Evolutionary conservation across 2,113 vertebrate genomes (phyloP), one percentile per base, ranked within the genome.

Genomic region (Semnornis frantzii): DNA sequence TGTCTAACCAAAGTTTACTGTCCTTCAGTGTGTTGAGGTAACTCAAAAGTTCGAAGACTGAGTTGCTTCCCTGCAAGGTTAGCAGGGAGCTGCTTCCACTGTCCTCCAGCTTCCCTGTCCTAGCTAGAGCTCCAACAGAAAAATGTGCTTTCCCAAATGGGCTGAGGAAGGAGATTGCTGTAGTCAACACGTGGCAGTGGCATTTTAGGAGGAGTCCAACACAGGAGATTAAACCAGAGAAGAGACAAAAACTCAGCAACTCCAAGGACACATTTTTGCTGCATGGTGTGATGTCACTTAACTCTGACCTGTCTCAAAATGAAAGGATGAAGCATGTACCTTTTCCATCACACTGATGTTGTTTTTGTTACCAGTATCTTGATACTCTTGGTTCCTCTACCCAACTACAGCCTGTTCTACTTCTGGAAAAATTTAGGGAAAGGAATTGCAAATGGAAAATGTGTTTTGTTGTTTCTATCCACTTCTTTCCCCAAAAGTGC

Each of bases 371-470:
- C 63, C 65, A 87, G 87, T 74, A 58, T 85, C 86, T 94, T 87
- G 69, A 66, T 62, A 25, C 50, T 95, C 95, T 97, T 30, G 10
- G 78, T 87, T 95, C 66, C 66, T 97, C 52, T 80, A 93, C 63
- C 31, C 42, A 94, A 20, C 81, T 94, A 66, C 66, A 88, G 50
- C 52, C 86, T 93, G 92, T 96, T 96, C 84, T 95, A 94, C 74
- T 96, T 92, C 95, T 90, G 87, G 75, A 68, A 88, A 85, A 93
- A 96, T 71, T 8, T 82, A 73, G 25, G 85, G 65, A 95, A 90
- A 73, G 59, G 92, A 94, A 85, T 93, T 88, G 50, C 88, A 95
- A 97, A 91, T 84, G 91, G 92, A 97, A 97, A 95, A 90, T 65
- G 24, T 52, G 23, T 52, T 52, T 52, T 52, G 23, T 83, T 90